phyloP scores from a whole-genome alignment of 2,113 vertebrate species.

The Mixornis gularis region DNA sequence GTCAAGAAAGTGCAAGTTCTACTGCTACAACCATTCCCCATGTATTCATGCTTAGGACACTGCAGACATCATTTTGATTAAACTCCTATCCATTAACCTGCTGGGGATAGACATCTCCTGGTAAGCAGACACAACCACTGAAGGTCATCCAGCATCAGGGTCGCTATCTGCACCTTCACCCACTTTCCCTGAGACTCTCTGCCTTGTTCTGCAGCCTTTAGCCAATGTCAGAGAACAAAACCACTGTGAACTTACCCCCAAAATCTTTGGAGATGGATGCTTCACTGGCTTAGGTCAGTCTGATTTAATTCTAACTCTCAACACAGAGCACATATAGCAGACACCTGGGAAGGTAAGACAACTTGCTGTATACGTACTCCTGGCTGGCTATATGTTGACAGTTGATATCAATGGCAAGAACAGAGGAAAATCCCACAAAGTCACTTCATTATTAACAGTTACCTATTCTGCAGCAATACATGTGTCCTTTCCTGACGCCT shows the following conservation, averaged over 20 bases:
- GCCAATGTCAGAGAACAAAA: background rate
- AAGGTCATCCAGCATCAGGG: background rate
- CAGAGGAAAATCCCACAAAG: background rate
- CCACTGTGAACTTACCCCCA: background rate
- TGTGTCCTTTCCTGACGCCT: background rate
- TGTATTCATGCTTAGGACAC: background rate
- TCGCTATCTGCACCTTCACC: rapidly evolving
- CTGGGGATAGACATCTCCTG: background rate
- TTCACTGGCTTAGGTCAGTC: background rate
- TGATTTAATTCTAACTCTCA: background rate
- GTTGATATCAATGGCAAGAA: background rate
- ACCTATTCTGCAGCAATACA: background rate
- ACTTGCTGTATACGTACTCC: background rate
- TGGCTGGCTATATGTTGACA: no score
- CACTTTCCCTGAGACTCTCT: background rate
- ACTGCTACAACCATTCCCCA: rapidly evolving
- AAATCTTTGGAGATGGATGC: background rate
- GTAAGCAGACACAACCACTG: background rate
- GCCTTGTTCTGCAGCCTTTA: background rate
- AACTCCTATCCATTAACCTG: background rate
- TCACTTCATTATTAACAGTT: background rate
- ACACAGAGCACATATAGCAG: background rate
- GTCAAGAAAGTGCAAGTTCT: background rate
- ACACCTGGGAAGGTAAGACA: background rate
- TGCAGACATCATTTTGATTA: background rate